A percentile compares a stretch with the other conserved stretches of the same genome.
These are phyloP conservation scores for Popillia japonica DNA, from an alignment of 1,140 invertebrate species.

Conservation along the genomic window DNA sequence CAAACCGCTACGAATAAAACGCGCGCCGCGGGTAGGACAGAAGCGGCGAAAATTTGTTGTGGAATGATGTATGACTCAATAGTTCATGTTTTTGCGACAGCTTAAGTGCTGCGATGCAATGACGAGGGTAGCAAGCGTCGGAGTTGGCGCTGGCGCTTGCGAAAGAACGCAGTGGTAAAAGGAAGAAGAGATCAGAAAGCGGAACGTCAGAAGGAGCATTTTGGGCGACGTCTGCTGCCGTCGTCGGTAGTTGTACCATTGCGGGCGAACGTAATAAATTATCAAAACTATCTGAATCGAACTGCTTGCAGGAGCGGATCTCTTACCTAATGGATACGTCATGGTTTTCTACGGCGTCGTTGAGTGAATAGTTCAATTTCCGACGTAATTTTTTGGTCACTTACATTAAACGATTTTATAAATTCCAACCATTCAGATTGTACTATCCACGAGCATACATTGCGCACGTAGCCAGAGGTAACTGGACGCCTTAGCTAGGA, in stretches of 20 bases:
- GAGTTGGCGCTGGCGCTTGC: too few relatives aligned
- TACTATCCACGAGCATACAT: background rate
- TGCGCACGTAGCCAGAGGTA: constrained; percentile 23
- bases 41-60: constrained; percentile 11
- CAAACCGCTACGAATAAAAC: background rate
- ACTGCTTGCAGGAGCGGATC: too few relatives aligned
- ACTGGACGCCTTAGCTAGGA: constrained; percentile 47
- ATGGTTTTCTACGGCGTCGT: too few relatives aligned
- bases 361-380: too few relatives aligned
- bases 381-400: too few relatives aligned
- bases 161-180: background rate
- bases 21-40: background rate
- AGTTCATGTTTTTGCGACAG: constrained; percentile 51
- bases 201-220: background rate
- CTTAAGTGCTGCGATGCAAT: constrained; percentile 46
- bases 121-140: constrained; percentile 48
- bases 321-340: too few relatives aligned
- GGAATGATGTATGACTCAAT: constrained; percentile 44
- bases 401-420: too few relatives aligned
- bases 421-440: too few relatives aligned
- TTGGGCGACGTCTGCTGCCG: background rate
- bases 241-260: background rate
- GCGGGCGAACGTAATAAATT: too few relatives aligned
- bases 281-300: too few relatives aligned
- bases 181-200: background rate